Base-by-base conservation (phyloP, 2,113 vertebrate genomes). In the Nestor notabilis region DNA sequence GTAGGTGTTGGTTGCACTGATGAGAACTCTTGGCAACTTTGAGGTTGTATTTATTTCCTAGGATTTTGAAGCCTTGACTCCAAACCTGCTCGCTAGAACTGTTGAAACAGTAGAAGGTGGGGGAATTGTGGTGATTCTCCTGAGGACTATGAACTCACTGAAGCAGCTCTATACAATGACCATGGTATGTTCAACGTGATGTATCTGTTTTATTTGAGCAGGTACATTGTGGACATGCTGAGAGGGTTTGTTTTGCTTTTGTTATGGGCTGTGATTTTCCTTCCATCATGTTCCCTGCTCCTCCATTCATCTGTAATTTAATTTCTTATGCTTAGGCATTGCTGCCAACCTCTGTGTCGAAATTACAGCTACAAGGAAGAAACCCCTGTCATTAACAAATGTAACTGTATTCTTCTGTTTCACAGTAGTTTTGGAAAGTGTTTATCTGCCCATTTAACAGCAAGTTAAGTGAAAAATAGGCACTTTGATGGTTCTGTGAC, bases 1-100 rank as follows among this genome's bases (percentile, higher is more conserved):
- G 33, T 7, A 11, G 46, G 17, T 83, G 35, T 25, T 74, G 15
- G 55, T 33, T 52, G 19, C 5, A 1, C 18, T 49, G 29, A 3
- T 12, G 66, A 20, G 10, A 20, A 10, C 44, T 81, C 37, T 9
- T 16, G 39, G 16, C 9, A 56, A 2, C 71, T 50, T 76, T 25
- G 50, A n/a, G n/a, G 17, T 50, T 71, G 18, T n/a, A 3, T 63
- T 77, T 60, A 0, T 86, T 79, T 77, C 55, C 55, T 61, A 99
- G 99, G 99, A 99, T 91, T 99, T 99, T 95, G 99, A 99, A 97
- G 99, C 99, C 31, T 90, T 99, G 88, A 99, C 99, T 77, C 99
- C 99, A 35, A 99, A 99, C 92, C 97, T 99, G 33, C 93, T 99
- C 61, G 99, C 99, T 61, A 98, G 99, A 80, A 99, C 99, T 3